Conservation (phyloP, 2,888 invertebrate genomes). For the Drosophila buzzatii region DNA sequence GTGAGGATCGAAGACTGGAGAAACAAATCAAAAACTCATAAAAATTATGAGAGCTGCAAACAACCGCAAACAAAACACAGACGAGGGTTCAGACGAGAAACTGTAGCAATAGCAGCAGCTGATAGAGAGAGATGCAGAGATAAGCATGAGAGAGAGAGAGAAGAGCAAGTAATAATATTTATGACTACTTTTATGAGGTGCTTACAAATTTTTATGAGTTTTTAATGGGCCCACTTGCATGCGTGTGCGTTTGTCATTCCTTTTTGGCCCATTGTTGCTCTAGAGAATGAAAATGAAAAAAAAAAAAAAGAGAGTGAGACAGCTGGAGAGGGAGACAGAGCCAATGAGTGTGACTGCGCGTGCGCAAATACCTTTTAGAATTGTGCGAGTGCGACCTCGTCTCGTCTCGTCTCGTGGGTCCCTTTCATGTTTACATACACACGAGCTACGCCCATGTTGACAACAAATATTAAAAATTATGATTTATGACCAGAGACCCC, state of each 20-base stretch:
- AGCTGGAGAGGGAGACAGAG: constrained; percentile 10
- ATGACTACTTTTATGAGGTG: constrained; percentile 86
- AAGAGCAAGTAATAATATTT: constrained; percentile 82
- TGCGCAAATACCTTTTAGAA: constrained; percentile 80
- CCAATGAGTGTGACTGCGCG: constrained; percentile 76
- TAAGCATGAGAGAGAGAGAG: neutral
- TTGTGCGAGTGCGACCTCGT: constrained; percentile 40
- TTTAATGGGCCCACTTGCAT: constrained; percentile 83
- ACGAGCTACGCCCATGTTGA: constrained; percentile 82
- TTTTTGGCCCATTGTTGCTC: constrained; percentile 42
- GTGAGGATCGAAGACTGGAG: constrained; percentile 60
- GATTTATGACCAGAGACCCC: constrained; percentile 70
- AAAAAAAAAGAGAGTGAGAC: neutral
- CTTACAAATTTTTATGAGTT: constrained; percentile 86
- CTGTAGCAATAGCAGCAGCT: constrained; percentile 19
- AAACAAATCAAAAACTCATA: constrained; percentile 77
- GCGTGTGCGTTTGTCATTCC: constrained; percentile 52
- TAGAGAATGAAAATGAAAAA: neutral
- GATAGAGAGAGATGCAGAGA: neutral
- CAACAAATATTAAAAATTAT: constrained; percentile 82
- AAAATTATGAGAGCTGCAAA: constrained; percentile 73
- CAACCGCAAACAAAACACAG: constrained; percentile 60
- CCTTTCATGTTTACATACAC: constrained; percentile 62
- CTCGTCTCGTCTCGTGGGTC: constrained; percentile 25
- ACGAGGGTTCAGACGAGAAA: constrained; percentile 67